phyloP scores from a whole-genome alignment of 2,888 invertebrate species.

The Gerris lacustris region DNA sequence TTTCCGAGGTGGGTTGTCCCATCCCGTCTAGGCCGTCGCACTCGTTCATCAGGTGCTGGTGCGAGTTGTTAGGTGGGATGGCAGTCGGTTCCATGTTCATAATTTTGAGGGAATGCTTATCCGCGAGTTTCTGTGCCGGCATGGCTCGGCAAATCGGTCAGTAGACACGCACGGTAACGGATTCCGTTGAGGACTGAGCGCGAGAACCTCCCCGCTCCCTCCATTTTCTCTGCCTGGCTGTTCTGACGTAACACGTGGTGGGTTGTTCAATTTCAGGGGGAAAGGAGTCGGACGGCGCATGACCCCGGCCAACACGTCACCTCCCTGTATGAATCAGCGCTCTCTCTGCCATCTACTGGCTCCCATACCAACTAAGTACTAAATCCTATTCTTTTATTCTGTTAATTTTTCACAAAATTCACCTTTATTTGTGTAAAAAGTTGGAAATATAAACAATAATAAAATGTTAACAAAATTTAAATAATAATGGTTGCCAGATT shows the following conservation, averaged over 20 bases:
- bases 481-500: no score
- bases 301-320: not conserved
- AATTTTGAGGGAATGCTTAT: conserved; percentile 31
- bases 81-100: conserved; percentile 46
- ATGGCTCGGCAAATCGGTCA: conserved; percentile 19
- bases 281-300: not conserved
- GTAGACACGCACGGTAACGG: conserved; percentile 8
- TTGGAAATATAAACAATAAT: no score
- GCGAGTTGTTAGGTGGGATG: conserved; percentile 49
- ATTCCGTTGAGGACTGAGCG: conserved; percentile 22
- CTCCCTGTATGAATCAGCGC: no score
- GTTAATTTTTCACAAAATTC: no score
- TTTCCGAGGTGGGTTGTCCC: conserved; percentile 21
- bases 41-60: conserved; percentile 49
- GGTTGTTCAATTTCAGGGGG: not conserved
- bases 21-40: conserved; percentile 39
- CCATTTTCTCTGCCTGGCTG: conserved; percentile 20
- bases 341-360: not conserved
- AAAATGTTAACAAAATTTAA: no score
- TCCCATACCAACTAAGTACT: not conserved
- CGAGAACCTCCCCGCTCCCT: conserved; percentile 23
- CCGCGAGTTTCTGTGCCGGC: conserved; percentile 32
- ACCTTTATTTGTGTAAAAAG: no score
- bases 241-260: conserved; percentile 24
- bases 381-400: no score